These are phyloP conservation scores for Muscicapa comitata DNA, from an alignment of 2,797 vertebrate species.

Conservation along the genomic window DNA sequence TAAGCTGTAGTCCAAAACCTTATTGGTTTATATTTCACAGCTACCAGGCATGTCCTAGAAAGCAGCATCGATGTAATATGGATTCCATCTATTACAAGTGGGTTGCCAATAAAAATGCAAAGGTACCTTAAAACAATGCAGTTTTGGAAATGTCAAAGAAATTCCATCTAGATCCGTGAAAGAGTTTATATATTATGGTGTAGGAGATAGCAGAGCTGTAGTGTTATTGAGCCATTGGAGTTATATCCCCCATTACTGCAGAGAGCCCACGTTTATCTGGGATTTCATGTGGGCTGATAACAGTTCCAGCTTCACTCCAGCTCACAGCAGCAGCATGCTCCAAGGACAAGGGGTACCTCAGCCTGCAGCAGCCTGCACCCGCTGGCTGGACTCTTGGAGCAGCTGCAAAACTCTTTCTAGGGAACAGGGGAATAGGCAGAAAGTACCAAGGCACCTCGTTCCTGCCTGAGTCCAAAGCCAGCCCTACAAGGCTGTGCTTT, in stretches of 20 bases:
- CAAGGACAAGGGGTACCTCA: background rate
- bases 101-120: conserved; percentile 45
- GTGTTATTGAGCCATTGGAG: background rate
- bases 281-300: background rate
- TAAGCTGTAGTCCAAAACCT: background rate
- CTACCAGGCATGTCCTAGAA: background rate
- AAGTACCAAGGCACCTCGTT: background rate
- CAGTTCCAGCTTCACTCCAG: background rate
- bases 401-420: background rate
- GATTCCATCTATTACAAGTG: background rate
- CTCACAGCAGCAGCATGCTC: background rate
- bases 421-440: background rate
- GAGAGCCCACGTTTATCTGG: background rate
- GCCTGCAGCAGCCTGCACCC: background rate
- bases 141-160: background rate
- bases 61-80: background rate
- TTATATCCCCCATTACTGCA: background rate
- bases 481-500: background rate
- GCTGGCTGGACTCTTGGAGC: background rate
- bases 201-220: background rate
- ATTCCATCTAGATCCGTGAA: background rate
- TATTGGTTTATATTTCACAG: conserved; percentile 40
- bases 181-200: background rate
- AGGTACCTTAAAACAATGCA: conserved; percentile 45
- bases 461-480: background rate